Evolutionary conservation across 2,113 vertebrate species (phyloP).

Genomic region (Plecturocebus donacophilus): DNA sequence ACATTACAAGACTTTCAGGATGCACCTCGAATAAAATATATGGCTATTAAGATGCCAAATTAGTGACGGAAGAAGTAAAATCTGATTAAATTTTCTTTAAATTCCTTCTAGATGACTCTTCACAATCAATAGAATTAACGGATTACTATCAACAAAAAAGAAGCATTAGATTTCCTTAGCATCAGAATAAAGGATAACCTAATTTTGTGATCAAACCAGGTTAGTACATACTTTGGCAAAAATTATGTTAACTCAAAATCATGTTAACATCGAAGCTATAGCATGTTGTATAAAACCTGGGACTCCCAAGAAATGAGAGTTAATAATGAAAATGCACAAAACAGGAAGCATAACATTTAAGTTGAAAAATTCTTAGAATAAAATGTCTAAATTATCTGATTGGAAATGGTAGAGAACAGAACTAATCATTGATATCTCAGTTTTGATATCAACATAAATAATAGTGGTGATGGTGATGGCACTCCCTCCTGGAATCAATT

Average conservation of each 20-base stretch:
- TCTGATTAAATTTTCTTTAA: neutral
- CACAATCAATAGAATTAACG: neutral
- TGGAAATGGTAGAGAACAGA: neutral
- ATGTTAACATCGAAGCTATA: neutral
- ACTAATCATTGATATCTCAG: neutral
- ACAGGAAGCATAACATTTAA: neutral
- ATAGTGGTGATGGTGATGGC: rapidly evolving
- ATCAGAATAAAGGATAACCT: neutral
- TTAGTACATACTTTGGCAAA: neutral
- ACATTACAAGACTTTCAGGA: neutral
- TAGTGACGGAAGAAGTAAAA: neutral
- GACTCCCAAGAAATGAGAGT: neutral
- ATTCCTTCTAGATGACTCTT: neutral
- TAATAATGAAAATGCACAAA: neutral
- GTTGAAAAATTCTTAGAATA: neutral
- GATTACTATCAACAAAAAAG: neutral
- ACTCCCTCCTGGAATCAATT: neutral
- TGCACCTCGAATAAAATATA: neutral
- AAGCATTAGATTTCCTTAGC: neutral
- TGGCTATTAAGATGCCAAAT: neutral
- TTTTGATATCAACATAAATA: neutral
- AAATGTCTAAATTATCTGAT: neutral
- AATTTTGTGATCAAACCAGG: neutral
- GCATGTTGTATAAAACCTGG: neutral
- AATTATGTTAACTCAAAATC: neutral